A percentile compares a stretch with the other conserved stretches of the same genome.
Evolutionary conservation across 2,888 invertebrate species (phyloP).

Genomic region (Hermaeophaga mercurialis): DNA sequence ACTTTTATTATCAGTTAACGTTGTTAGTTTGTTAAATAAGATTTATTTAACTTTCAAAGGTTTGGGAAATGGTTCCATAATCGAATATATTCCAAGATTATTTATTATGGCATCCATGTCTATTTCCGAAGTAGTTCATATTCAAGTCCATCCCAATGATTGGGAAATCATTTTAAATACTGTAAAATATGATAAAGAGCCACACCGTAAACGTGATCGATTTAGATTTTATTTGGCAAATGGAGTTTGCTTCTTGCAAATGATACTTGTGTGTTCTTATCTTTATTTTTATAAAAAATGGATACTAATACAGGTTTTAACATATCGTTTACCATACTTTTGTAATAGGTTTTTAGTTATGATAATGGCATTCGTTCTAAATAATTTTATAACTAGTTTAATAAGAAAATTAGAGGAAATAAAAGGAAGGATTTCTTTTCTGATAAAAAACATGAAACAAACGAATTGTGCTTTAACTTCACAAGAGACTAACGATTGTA

Average conservation of each 20-base stretch:
- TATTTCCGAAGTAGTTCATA: neutral
- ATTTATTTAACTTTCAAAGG: neutral
- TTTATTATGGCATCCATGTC: neutral
- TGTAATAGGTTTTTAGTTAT: neutral
- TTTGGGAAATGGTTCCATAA: neutral
- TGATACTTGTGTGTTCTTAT: neutral
- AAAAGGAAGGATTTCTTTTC: no score
- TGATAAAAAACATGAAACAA: no score
- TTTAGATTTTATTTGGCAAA: neutral
- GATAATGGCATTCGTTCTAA: neutral
- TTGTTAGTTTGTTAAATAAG: neutral
- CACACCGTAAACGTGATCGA: neutral
- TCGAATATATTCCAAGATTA: neutral
- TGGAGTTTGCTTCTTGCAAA: neutral
- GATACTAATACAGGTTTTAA: neutral
- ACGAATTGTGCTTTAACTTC: neutral
- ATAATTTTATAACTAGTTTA: neutral
- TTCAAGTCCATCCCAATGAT: neutral
- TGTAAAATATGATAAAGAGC: neutral
- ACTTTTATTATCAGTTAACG: neutral
- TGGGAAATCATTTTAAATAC: neutral
- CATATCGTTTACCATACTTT: neutral
- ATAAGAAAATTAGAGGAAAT: neutral
- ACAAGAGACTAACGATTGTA: neutral
- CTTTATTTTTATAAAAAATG: neutral